Percentiles rank a stretch among this genome's conserved stretches.
Conservation (phyloP, 2,113 vertebrate genomes). For the Azemiops feae region DNA sequence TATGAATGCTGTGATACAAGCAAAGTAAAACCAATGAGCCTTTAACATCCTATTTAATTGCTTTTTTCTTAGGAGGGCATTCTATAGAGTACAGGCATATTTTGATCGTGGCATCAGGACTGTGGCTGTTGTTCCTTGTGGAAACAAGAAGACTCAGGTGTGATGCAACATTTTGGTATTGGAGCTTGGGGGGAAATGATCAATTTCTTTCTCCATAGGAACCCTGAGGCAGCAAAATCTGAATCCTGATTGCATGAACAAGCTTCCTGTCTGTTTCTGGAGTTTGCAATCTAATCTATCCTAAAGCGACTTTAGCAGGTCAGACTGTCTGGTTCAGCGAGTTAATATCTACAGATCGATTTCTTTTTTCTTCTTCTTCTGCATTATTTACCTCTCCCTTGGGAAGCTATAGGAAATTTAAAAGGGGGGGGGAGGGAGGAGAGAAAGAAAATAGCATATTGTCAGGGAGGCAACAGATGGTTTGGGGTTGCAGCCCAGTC, state of each 20-base stretch:
- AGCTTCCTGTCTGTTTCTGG: neutral
- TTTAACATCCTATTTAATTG: neutral
- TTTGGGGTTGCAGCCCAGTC: neutral
- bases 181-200: neutral
- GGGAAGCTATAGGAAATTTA: neutral
- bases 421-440: neutral
- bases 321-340: neutral
- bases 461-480: conserved; percentile 12
- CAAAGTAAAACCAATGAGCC: neutral
- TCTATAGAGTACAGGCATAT: neutral
- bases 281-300: neutral
- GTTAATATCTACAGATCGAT: neutral
- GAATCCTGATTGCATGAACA: neutral
- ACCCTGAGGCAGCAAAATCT: neutral
- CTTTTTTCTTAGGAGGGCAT: neutral
- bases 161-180: neutral
- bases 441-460: neutral
- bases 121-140: neutral
- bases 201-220: neutral
- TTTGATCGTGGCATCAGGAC: neutral
- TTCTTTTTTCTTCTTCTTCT: neutral
- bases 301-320: neutral
- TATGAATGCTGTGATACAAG: neutral
- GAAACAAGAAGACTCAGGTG: neutral
- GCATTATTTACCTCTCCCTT: neutral